Conservation (phyloP, 2,113 vertebrate species). For the Malurus elegans region DNA sequence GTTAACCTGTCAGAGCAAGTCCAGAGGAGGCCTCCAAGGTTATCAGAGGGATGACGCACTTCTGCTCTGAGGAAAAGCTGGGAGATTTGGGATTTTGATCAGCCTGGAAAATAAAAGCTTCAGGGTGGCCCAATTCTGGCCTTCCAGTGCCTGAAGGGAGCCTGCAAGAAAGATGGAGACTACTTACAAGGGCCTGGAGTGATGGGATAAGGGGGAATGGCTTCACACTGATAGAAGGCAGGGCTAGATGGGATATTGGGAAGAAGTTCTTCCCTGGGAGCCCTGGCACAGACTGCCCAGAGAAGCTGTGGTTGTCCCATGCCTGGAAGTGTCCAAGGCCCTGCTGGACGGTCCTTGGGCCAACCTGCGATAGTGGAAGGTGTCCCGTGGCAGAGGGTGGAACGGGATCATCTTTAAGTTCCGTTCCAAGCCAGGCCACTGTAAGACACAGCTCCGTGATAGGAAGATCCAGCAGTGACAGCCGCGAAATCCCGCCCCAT, state of each 20-base stretch:
- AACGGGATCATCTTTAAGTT: not conserved
- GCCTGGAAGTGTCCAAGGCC: not conserved
- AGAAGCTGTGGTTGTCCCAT: not conserved
- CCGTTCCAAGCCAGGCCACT: not conserved
- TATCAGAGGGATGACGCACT: not conserved
- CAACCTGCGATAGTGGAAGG: not conserved
- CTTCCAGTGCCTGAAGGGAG: not conserved
- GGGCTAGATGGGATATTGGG: not conserved
- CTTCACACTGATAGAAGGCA: not conserved
- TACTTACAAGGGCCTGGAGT: not conserved
- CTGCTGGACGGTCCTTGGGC: not conserved
- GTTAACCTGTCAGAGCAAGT: not conserved
- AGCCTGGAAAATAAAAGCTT: not conserved
- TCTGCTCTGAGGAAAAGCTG: not conserved
- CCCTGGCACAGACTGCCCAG: not conserved
- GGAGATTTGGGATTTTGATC: not conserved
- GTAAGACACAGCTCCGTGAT: no score
- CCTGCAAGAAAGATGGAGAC: no score
- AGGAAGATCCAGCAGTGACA: not conserved
- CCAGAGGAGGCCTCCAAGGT: not conserved
- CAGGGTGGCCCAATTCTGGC: fast-evolving
- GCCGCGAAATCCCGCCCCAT: not conserved
- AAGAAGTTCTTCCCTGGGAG: not conserved
- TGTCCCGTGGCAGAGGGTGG: not conserved
- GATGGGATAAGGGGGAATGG: not conserved